A percentile compares a stretch with the other conserved stretches of the same genome.
phyloP scores from a whole-genome alignment of 37 sponge, comb jelly and placozoan species.

The Halisarca cf. caerulea region DNA sequence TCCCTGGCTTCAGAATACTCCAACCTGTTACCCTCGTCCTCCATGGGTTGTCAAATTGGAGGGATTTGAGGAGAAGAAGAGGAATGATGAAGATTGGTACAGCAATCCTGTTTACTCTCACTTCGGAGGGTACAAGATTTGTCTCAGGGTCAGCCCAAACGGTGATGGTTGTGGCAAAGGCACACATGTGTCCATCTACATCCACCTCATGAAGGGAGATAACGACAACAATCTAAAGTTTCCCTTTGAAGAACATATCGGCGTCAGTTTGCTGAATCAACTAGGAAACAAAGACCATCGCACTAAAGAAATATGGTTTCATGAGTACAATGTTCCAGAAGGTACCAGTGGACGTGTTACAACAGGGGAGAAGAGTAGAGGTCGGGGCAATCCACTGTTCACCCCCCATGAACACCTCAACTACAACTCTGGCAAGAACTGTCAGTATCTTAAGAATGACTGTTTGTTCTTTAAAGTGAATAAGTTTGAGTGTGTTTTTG shows the following conservation, averaged over 20 bases:
- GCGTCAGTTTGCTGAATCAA: background rate
- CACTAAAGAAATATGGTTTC: background rate
- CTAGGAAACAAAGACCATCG: background rate
- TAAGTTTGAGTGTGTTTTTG: no score
- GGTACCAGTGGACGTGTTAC: slow-evolving; percentile 3
- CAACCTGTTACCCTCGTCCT: slow-evolving; percentile 9
- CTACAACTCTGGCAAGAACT: no score
- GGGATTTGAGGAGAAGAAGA: background rate
- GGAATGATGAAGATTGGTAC: background rate
- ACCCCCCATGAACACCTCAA: no score
- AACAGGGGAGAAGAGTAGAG: background rate
- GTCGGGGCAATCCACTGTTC: no score
- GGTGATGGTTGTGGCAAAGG: slow-evolving; percentile 35
- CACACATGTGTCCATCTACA: slow-evolving; percentile 45
- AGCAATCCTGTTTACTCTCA: slow-evolving; percentile 33
- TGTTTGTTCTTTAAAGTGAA: no score
- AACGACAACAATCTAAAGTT: slow-evolving; percentile 33
- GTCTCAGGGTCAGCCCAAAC: slow-evolving; percentile 39
- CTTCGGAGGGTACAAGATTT: slow-evolving; percentile 45
- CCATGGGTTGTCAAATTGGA: background rate
- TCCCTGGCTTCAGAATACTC: background rate
- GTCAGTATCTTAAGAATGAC: no score
- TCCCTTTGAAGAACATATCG: slow-evolving; percentile 28
- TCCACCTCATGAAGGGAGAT: slow-evolving; percentile 37
- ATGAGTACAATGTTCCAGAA: background rate